phyloP scores from a whole-genome alignment of 2,797 vertebrate genomes.

The Potorous gilbertii region DNA sequence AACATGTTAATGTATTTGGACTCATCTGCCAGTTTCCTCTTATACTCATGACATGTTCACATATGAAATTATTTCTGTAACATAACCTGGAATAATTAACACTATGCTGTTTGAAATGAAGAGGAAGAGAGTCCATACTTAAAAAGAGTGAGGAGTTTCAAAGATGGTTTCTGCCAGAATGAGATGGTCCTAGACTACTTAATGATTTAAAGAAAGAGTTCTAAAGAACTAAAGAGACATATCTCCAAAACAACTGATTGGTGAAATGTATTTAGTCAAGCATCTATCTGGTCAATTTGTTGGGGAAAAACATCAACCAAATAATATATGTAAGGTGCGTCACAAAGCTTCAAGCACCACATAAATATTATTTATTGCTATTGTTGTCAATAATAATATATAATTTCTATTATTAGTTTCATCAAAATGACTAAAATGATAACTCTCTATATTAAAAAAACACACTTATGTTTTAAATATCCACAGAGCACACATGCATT shows the following conservation, averaged over 20 bases:
- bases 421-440: not conserved
- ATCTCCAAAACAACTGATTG: not conserved
- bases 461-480: not conserved
- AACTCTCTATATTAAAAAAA: not conserved
- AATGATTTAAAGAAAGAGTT: not conserved
- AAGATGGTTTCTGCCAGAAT: not conserved
- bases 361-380: not conserved
- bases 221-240: not conserved
- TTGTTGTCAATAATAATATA: not conserved
- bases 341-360: not conserved
- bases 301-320: not conserved
- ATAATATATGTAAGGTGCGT: not conserved
- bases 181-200: not conserved
- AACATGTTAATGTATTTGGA: not conserved
- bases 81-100: not conserved
- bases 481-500: not conserved
- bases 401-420: not conserved
- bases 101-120: not conserved
- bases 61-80: not conserved
- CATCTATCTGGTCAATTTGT: not conserved
- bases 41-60: not conserved
- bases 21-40: not conserved
- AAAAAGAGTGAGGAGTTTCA: not conserved
- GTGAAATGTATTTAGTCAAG: not conserved
- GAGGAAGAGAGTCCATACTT: not conserved